phyloP scores from a whole-genome alignment of 1,140 invertebrate genomes.

The Drosophila baimaii region DNA sequence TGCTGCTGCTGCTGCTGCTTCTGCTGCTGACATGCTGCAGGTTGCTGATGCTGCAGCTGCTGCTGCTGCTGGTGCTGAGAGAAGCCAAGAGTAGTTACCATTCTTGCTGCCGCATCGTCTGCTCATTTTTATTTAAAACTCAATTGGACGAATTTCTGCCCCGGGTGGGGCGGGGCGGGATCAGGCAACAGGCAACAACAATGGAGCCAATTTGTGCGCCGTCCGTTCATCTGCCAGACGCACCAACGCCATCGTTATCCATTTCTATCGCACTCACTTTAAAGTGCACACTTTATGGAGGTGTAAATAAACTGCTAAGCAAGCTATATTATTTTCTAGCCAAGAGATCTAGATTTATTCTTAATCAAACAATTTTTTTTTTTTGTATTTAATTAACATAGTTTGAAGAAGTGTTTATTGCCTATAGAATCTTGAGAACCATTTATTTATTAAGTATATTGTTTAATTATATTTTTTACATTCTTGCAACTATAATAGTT shows the following conservation, averaged over 20 bases:
- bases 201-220: conserved; percentile 47
- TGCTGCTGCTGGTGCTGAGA: conserved; percentile 36
- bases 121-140: conserved; percentile 67
- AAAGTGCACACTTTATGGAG: not conserved
- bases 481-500: too few species aligned
- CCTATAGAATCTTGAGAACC: too few species aligned
- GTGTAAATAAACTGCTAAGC: conserved; percentile 19
- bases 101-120: conserved; percentile 36
- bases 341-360: not conserved
- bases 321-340: not conserved
- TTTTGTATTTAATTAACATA: too few species aligned
- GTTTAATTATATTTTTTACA: too few species aligned
- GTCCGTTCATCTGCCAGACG: conserved; percentile 44
- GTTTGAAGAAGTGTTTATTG: not conserved
- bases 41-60: conserved; percentile 27
- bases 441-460: too few species aligned
- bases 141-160: conserved; percentile 50
- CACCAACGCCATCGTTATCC: conserved; percentile 31
- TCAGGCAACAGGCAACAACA: conserved; percentile 34
- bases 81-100: conserved; percentile 19
- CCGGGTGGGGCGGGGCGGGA: conserved; percentile 31
- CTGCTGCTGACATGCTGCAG: conserved; percentile 57
- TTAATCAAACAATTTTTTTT: too few species aligned
- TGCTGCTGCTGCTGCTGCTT: conserved; percentile 17
- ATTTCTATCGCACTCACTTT: conserved; percentile 11